These are phyloP conservation scores for Oryzias javanicus DNA, from an alignment of 2,113 vertebrate genomes.

Conservation along the genomic window DNA sequence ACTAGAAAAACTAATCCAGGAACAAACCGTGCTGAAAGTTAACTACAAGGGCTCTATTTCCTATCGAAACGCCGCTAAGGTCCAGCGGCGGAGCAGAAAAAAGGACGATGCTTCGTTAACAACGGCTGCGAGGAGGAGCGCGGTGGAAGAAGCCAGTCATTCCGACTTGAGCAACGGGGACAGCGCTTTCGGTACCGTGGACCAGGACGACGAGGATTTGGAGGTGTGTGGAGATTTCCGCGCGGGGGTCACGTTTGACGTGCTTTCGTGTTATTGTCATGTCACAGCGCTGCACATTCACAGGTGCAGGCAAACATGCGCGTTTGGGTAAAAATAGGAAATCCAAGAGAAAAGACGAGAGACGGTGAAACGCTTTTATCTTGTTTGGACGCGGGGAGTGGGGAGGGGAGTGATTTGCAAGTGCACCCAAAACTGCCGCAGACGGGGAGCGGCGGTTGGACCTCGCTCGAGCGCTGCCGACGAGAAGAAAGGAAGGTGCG, in stretches of 20 bases:
- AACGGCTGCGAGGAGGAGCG: constrained; percentile 69
- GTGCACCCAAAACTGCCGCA: constrained; percentile 79
- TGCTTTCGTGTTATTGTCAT: constrained; percentile 33
- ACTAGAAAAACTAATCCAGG: constrained; percentile 89
- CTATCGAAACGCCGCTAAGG: constrained; percentile 88
- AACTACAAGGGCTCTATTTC: constrained; percentile 92
- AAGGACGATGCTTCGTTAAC: constrained; percentile 73
- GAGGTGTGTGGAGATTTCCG: constrained; percentile 57
- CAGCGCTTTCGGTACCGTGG: constrained; percentile 73
- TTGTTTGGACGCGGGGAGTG: constrained; percentile 34
- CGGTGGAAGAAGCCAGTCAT: constrained; percentile 75
- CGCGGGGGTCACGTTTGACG: constrained; percentile 24
- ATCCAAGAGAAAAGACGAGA: not conserved
- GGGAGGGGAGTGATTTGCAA: constrained; percentile 70
- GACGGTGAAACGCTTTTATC: not conserved
- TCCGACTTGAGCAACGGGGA: constrained; percentile 78
- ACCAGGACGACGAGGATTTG: constrained; percentile 75
- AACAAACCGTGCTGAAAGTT: constrained; percentile 88
- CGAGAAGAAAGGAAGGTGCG: constrained; percentile 62
- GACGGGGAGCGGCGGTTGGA: constrained; percentile 80
- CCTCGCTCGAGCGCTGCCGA: constrained; percentile 71
- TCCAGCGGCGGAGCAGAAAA: constrained; percentile 82
- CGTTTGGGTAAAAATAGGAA: not conserved
- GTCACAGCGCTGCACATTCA: constrained; percentile 29
- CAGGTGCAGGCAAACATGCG: constrained; percentile 47